Evolutionary conservation across 2,797 vertebrate genomes (phyloP).

Genomic region (Gallinago nigripennis): DNA sequence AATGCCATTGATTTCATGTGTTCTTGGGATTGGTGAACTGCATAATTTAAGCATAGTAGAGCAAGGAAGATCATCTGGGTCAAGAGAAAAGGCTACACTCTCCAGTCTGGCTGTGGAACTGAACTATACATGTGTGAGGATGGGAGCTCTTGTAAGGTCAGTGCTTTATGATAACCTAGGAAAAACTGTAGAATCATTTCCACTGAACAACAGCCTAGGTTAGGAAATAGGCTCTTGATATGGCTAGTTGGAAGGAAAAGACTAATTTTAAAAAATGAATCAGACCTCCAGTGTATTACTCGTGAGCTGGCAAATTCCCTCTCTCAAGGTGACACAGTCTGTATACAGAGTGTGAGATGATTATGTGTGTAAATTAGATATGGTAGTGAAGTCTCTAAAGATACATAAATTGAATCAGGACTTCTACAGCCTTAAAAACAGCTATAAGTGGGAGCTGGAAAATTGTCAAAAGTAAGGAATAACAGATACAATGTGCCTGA

Average conservation of each 20-base stretch:
- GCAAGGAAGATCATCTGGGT: not conserved
- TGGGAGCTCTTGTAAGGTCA: rapidly evolving
- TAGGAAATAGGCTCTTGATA: not conserved
- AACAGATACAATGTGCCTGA: not conserved
- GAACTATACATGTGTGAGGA: not conserved
- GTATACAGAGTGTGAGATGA: not conserved
- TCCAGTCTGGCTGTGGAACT: not conserved
- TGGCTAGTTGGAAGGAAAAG: not conserved
- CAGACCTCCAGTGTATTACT: not conserved
- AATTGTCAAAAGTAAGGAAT: not conserved
- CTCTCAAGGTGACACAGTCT: not conserved
- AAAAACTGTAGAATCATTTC: not conserved
- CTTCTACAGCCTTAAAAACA: not conserved
- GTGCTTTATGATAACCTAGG: not conserved
- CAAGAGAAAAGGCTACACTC: rapidly evolving
- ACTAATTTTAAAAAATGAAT: not conserved
- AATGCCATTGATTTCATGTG: not conserved
- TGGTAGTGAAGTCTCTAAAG: not conserved
- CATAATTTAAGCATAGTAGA: not conserved
- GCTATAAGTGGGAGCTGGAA: not conserved
- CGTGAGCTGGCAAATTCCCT: not conserved
- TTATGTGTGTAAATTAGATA: not conserved
- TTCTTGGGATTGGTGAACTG: not conserved
- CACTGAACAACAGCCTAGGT: not conserved
- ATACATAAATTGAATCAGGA: not conserved